A percentile compares a stretch with the other conserved stretches of the same genome.
Conservation (phyloP, 2,888 invertebrate species). For the Himalopsyche tibetana region DNA sequence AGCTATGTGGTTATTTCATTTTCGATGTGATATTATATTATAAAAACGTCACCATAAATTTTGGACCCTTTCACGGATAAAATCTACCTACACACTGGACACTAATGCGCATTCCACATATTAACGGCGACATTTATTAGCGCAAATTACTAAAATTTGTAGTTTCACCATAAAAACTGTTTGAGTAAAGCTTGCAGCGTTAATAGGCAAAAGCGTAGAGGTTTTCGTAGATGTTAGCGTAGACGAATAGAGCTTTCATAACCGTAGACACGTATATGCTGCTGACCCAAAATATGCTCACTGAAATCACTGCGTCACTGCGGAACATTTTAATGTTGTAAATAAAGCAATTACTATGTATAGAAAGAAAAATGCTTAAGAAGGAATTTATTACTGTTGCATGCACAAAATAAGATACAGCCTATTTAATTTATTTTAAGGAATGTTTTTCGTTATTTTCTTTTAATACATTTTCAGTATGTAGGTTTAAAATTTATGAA, state of each 20-base stretch:
- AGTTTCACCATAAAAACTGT: conserved; percentile 7
- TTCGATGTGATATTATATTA: background rate
- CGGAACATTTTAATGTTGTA: background rate
- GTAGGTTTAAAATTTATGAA: too few relatives aligned
- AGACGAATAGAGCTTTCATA: conserved; percentile 2
- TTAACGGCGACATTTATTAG: conserved; percentile 8
- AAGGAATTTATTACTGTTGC: background rate
- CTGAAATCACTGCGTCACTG: conserved; percentile 14
- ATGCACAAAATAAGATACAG: too few relatives aligned
- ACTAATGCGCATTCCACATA: background rate
- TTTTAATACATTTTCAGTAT: too few relatives aligned
- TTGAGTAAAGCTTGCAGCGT: conserved; percentile 6
- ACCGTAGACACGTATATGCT: background rate
- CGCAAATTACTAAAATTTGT: background rate
- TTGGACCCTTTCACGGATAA: conserved; percentile 6
- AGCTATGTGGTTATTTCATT: background rate
- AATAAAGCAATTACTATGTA: background rate
- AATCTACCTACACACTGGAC: background rate
- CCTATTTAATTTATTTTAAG: too few relatives aligned
- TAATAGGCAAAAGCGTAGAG: conserved; percentile 25
- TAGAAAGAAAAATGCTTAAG: background rate
- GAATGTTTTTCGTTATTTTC: too few relatives aligned
- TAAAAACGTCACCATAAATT: background rate
- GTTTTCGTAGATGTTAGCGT: conserved; percentile 3
- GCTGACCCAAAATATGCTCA: conserved; percentile 15